A percentile compares a stretch with the other conserved stretches of the same genome.
Conservation (phyloP, 2,888 invertebrate species). For the Tholera decimalis region DNA sequence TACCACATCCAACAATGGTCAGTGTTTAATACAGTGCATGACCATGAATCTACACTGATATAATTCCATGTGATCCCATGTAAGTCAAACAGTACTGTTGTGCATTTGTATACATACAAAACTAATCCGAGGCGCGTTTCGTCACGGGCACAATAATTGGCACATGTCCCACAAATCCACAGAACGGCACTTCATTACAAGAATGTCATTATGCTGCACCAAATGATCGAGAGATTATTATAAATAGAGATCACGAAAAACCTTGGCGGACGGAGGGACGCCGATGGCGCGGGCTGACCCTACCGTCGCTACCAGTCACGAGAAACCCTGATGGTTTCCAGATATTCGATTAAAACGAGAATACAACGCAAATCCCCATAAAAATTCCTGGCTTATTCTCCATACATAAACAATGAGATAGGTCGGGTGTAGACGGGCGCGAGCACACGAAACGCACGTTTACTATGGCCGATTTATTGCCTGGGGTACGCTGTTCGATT, state of each 20-base stretch:
- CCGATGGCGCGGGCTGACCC: constrained; percentile 75
- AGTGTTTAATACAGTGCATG: constrained; percentile 28
- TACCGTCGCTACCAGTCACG: constrained; percentile 70
- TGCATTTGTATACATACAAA: constrained; percentile 86
- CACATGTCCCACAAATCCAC: constrained; percentile 89
- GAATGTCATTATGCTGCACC: constrained; percentile 90
- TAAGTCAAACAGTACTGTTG: constrained; percentile 72
- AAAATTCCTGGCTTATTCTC: constrained; percentile 90
- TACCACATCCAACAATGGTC: constrained; percentile 40
- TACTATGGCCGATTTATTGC: constrained; percentile 89
- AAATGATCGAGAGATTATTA: constrained; percentile 89
- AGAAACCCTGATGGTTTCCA: constrained; percentile 74
- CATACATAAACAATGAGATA: constrained; percentile 92
- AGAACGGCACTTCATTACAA: constrained; percentile 88
- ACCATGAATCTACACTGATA: constrained; percentile 40
- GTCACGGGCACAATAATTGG: constrained; percentile 88
- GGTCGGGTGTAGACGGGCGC: constrained; percentile 89
- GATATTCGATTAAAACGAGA: constrained; percentile 83
- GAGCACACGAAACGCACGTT: constrained; percentile 89
- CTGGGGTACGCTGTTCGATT: constrained; percentile 77
- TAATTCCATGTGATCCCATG: constrained; percentile 68
- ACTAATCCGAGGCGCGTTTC: constrained; percentile 79
- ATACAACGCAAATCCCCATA: constrained; percentile 83
- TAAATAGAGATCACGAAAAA: constrained; percentile 88
- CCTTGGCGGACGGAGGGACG: constrained; percentile 83